Conservation (phyloP, 2,797 vertebrate genomes). For the Linurgus olivaceus region DNA sequence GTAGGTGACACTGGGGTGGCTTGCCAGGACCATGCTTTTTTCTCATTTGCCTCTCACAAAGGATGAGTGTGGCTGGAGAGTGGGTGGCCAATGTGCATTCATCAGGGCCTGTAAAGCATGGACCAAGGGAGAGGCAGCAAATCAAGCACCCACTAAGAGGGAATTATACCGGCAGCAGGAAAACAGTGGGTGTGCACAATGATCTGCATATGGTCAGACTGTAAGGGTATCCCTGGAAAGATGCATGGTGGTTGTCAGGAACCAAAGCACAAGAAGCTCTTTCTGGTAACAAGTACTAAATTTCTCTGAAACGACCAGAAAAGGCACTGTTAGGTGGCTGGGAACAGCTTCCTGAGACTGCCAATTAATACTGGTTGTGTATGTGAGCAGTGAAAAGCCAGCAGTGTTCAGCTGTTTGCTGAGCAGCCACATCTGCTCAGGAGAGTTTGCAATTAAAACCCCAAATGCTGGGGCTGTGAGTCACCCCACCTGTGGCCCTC, state of each 20-base stretch:
- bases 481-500: neutral
- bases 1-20: neutral
- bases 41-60: neutral
- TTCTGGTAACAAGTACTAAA: neutral
- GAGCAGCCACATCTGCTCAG: neutral
- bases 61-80: neutral
- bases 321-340: neutral
- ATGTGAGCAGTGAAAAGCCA: neutral
- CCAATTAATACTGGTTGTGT: neutral
- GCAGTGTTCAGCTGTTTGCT: neutral
- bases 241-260: neutral
- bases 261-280: neutral
- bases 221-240: neutral
- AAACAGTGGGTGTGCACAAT: neutral
- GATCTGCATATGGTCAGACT: neutral
- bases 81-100: neutral
- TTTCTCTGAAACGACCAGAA: neutral
- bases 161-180: neutral
- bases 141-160: neutral
- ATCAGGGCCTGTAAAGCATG: neutral
- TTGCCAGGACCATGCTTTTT: accelerated
- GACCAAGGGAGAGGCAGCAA: neutral
- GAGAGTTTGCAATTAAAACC: neutral
- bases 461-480: neutral
- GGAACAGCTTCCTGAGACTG: neutral